A percentile compares a stretch with the other conserved stretches of the same genome.
Evolutionary conservation across 2,888 invertebrate species (phyloP).

Genomic region (Abrostola tripartita): DNA sequence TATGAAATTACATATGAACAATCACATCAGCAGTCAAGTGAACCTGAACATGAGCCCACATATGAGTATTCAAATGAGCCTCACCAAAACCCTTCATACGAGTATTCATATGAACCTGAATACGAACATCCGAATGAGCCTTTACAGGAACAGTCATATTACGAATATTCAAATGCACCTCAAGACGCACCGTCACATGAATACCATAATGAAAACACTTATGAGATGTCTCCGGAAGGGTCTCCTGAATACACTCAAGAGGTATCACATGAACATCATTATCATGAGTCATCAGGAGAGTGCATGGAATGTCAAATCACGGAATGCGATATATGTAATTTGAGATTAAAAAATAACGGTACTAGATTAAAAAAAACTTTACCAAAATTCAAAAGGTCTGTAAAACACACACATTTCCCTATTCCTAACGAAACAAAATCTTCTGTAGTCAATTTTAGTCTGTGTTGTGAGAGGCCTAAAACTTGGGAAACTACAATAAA

Average conservation of each 20-base stretch:
- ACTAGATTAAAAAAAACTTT: conserved; percentile 1
- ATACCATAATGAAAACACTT: not conserved
- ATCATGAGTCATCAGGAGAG: not conserved
- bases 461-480: conserved; percentile 41
- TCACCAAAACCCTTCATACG: not conserved
- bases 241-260: not conserved
- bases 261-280: conserved; percentile 1
- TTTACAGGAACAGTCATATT: not conserved
- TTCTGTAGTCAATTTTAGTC: conserved; percentile 1
- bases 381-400: not conserved
- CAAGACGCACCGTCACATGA: not conserved
- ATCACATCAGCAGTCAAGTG: not conserved
- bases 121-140: not conserved
- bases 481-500: conserved; percentile 34
- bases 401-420: not conserved
- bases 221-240: not conserved
- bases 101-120: not conserved
- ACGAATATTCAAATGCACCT: not conserved
- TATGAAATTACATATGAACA: not conserved
- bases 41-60: not conserved
- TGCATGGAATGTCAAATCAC: not conserved
- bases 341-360: not conserved
- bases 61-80: not conserved
- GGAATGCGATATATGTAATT: conserved; percentile 15
- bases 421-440: conserved; percentile 2